Evolutionary conservation across 2,797 vertebrate species (phyloP).

Genomic region (Sebastes minor): DNA sequence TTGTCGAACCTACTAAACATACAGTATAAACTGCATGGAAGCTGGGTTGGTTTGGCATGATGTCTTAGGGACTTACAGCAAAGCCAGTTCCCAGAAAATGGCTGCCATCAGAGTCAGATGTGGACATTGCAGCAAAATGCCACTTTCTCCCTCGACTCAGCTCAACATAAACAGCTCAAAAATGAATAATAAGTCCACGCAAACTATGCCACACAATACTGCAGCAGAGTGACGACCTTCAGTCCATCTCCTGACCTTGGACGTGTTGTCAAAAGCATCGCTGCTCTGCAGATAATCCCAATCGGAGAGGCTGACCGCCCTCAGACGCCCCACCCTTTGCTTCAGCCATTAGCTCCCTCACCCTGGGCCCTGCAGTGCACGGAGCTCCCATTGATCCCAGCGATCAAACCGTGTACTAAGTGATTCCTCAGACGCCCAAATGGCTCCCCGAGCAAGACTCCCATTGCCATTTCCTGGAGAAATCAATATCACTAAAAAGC

Average conservation of each 20-base stretch:
- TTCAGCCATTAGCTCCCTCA: constrained; percentile 80
- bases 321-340: constrained; percentile 74
- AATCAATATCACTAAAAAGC: constrained; percentile 89
- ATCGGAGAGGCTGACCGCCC: constrained; percentile 19
- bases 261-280: constrained; percentile 41
- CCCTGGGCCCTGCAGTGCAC: constrained; percentile 70
- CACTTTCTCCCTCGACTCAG: neutral
- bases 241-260: constrained; percentile 55
- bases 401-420: constrained; percentile 84
- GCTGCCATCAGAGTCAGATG: constrained; percentile 2
- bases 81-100: constrained; percentile 27
- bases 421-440: constrained; percentile 88
- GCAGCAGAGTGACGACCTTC: constrained; percentile 15
- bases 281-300: constrained; percentile 42
- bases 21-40: neutral
- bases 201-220: neutral
- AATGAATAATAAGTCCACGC: neutral
- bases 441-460: constrained; percentile 86
- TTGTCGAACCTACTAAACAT: neutral
- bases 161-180: neutral
- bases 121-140: neutral
- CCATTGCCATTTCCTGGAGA: constrained; percentile 86
- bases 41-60: neutral
- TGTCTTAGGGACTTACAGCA: neutral
- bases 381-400: constrained; percentile 82